Evolutionary conservation across 1,140 invertebrate species (phyloP).

Genomic region (Hermetia illucens): DNA sequence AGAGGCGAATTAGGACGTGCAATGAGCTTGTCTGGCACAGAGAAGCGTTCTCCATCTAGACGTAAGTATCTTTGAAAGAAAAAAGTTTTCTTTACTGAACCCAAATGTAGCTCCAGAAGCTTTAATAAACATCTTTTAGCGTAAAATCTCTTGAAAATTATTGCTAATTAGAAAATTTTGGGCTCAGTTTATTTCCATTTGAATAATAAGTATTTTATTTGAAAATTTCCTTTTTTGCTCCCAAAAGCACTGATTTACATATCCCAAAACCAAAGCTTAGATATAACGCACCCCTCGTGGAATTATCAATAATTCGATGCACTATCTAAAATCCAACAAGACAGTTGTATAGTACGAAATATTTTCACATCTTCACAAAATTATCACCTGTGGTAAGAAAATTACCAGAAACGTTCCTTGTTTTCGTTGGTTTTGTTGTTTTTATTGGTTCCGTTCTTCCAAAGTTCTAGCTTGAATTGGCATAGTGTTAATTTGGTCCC

Average conservation of each 20-base stretch:
- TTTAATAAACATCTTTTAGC: no score
- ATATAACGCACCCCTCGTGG: conserved; percentile 24
- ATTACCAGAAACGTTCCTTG: not conserved
- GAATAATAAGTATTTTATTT: conserved; percentile 4
- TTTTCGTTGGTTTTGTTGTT: not conserved
- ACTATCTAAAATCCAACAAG: not conserved
- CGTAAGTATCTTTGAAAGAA: conserved; percentile 38
- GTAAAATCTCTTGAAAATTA: no score
- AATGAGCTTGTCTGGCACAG: conserved; percentile 50
- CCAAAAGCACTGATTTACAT: conserved; percentile 29
- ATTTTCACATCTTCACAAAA: no score
- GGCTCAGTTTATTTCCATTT: not conserved
- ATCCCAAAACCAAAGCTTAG: conserved; percentile 32
- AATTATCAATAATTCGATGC: conserved; percentile 5
- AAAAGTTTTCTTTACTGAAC: not conserved
- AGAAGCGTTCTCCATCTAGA: conserved; percentile 37
- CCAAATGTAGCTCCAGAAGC: not conserved
- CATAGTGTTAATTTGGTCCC: no score
- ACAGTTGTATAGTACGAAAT: no score
- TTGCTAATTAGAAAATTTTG: no score
- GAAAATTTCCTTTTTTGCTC: no score
- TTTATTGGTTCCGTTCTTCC: no score
- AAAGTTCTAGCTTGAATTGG: no score
- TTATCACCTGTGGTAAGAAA: conserved; percentile 3
- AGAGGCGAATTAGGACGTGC: conserved; percentile 65